Evolutionary conservation across 2,797 vertebrate species (phyloP).

Genomic region (Microcaecilia unicolor): DNA sequence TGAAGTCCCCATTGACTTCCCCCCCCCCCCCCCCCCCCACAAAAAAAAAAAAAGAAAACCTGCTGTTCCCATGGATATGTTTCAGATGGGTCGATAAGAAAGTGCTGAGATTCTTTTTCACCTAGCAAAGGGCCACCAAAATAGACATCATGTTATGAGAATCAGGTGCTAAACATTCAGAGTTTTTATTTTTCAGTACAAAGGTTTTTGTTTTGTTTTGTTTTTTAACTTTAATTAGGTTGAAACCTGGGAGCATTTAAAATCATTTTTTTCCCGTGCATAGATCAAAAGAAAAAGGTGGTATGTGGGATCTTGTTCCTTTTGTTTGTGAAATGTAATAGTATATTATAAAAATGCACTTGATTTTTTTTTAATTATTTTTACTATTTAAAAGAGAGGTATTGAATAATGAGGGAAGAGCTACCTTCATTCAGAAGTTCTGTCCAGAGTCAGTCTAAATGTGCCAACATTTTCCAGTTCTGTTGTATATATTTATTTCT

Average conservation of each 20-base stretch:
- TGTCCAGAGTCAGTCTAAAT: background rate
- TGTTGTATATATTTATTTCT: background rate
- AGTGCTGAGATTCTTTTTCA: background rate
- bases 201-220: too few species aligned
- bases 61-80: too few species aligned
- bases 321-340: background rate
- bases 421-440: background rate
- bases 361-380: background rate
- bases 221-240: background rate
- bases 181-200: too few species aligned
- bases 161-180: background rate
- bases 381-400: conserved; percentile 13
- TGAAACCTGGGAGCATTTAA: background rate
- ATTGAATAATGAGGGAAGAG: too few species aligned
- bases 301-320: background rate
- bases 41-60: too few species aligned
- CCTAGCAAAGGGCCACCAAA: background rate
- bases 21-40: too few species aligned
- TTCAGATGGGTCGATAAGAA: background rate
- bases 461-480: background rate
- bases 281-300: background rate
- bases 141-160: background rate
- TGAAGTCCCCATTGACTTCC: too few species aligned
- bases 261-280: too few species aligned
- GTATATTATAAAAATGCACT: background rate